A percentile compares a stretch with the other conserved stretches of the same genome.
phyloP scores from a whole-genome alignment of 2,797 vertebrate species.

The Danio aesculapii region DNA sequence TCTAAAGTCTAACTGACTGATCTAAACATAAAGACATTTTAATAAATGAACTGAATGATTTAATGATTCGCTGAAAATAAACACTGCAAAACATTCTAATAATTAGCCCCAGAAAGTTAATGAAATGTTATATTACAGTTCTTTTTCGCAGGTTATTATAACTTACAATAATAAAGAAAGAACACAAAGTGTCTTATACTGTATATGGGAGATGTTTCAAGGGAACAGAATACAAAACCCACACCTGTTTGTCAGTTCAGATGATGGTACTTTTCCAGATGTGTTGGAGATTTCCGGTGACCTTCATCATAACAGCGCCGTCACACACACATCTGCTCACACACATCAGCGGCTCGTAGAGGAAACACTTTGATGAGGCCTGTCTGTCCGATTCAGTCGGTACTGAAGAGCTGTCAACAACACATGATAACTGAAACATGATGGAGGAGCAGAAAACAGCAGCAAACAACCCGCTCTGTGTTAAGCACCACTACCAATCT shows the following conservation, averaged over 20 bases:
- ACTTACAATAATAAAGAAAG: background rate
- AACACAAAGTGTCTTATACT: background rate
- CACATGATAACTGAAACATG: constrained; percentile 43
- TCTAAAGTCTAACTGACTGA: no score
- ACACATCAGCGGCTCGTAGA: constrained; percentile 43
- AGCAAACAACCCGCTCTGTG: constrained; percentile 13
- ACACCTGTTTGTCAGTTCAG: constrained; percentile 42
- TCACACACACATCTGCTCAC: constrained; percentile 46
- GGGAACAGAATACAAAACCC: constrained; percentile 12
- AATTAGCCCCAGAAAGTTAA: background rate
- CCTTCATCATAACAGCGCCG: constrained; percentile 25
- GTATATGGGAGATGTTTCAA: background rate
- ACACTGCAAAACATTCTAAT: background rate
- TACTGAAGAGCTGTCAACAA: constrained; percentile 47
- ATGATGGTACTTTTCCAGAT: constrained; percentile 54
- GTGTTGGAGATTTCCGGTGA: constrained; percentile 41
- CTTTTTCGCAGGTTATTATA: no score
- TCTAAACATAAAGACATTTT: no score
- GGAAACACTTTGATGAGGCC: constrained; percentile 32
- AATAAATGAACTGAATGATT: background rate
- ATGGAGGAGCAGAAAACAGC: constrained; percentile 22
- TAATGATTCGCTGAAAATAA: background rate
- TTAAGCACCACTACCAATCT: background rate
- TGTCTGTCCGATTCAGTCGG: constrained; percentile 28
- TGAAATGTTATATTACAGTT: background rate